Evolutionary conservation across 1,140 invertebrate genomes (phyloP), one percentile per base, ranked within the genome.

Genomic region (Formica selysi): DNA sequence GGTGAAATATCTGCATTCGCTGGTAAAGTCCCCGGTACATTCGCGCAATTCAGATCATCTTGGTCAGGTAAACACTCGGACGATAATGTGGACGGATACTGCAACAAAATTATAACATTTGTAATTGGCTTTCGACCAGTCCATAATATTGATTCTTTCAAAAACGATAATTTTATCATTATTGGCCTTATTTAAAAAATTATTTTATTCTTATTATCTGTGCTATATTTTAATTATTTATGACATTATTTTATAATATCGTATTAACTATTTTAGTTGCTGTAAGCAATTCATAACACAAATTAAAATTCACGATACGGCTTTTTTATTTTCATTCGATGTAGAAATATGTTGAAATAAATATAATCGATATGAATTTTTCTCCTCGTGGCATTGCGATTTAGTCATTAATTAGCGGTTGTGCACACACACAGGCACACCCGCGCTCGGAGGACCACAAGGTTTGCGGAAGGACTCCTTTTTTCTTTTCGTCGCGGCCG

Each of bases 1-100:
- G 86, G 54, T 3, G 93, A 93, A 26, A 95, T 67, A 71, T 93
- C 87, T 16, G 78, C 85, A 41, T 48, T 78, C n/a, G 87, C 85
- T 1, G 93, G 91, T 62, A 93, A 87, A 76, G 87, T 90, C 59
- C 90, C 93, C 3, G 87, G 71, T 41, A 57, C 10, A 57, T 54
- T 44, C 3, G 44, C 29, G 19, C 36, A n/a, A 36, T 68, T 44
- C 36, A 44, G n/a, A 44, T 85, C 38, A 54, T 57, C 26, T 10
- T 57, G 11, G 44, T 87, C 80, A n/a, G 80, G 62, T 26, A 85
- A 29, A 65, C 83, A 57, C 1, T 90, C 81, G 8, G 76, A 76
- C 36, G 80, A 70, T 16, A 48, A 19, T 0, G 36, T 74, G 6
- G 86, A 79, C n/a, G 89, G 89, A 38, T 88, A 90, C 89, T 90